Evolutionary conservation across 2,888 invertebrate genomes (phyloP), one percentile per base, ranked within the genome.

Genomic region (Hylaea fasciaria): DNA sequence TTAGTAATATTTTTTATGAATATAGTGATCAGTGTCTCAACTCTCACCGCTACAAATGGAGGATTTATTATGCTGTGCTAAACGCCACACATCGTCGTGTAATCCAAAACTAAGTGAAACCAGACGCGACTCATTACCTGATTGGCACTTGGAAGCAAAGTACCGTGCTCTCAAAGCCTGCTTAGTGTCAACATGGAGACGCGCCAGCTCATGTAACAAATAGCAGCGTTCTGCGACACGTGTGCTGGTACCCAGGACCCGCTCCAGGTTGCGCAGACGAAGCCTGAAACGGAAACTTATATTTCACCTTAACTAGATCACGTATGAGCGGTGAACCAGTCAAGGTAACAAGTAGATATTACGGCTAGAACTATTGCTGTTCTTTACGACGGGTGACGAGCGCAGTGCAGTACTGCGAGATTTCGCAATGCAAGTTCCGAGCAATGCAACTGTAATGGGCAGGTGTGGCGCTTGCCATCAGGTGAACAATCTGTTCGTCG

Each of bases 181-280:
- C 62, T 85, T 90, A 7, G 79, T 85, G 55, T 91, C 91, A 12
- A 81, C 78, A 49, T 86, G 80, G 9, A 91, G 73, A 0, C 91
- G 83, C 1, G 87, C 81, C 11, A 92, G 73, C 56, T 92, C 91
- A 52, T 91, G 91, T 22, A 90, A 73, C 28, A 89, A 66, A 75
- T 90, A 92, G 68, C 89, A 90, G 0, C 88, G 82, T 59, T 92
- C 91, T 4, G 82, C 64, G 0, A 80, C 68, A 9, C 87, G 84
- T 11, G 77, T 78, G 64, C 87, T 87, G 46, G 81, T 66, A 0
- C 77, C 73, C 22, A 91, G 61, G 0, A 77, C 72, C 0, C 89
- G 81, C 58, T 90, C 88, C 37, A 92, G 61, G 10, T 71, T 75
- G 8, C 85, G 85, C 1, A 90, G 65, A 22, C 91, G 89, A 41